Conservation (phyloP, 2,797 vertebrate genomes). For the Spatula clypeata region DNA sequence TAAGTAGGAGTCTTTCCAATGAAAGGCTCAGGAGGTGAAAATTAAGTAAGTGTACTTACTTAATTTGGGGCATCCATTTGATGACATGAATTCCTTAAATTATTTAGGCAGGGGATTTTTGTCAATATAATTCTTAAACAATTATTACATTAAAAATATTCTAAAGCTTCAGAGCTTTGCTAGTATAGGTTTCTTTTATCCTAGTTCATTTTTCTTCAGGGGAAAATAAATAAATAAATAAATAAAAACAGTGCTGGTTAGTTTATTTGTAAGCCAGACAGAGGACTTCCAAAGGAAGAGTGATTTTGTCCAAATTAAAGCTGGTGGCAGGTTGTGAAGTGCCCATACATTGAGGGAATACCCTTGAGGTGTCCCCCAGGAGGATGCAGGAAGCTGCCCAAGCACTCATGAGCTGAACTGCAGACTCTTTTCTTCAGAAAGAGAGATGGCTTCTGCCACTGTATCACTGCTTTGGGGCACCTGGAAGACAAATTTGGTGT, state of each 20-base stretch:
- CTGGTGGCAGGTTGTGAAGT: not conserved
- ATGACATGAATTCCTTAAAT: not conserved
- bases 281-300: not conserved
- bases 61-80: not conserved
- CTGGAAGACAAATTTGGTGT: rapidly evolving
- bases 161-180: not conserved
- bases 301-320: not conserved
- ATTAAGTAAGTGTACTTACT: not conserved
- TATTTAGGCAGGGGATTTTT: not conserved
- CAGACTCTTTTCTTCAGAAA: not conserved
- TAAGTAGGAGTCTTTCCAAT: not conserved
- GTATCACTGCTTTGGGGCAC: not conserved
- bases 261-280: not conserved
- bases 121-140: not conserved
- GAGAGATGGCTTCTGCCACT: not conserved
- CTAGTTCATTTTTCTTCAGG: not conserved
- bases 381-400: not conserved
- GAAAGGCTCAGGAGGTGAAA: not conserved
- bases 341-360: rapidly evolving
- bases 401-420: not conserved
- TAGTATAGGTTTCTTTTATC: not conserved
- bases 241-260: not conserved
- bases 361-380: not conserved
- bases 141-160: not conserved
- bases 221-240: not conserved